Percentiles rank a stretch among this genome's conserved stretches.
Evolutionary conservation across 2,888 invertebrate species (phyloP).

Genomic region (Ichneumoninae sp.): DNA sequence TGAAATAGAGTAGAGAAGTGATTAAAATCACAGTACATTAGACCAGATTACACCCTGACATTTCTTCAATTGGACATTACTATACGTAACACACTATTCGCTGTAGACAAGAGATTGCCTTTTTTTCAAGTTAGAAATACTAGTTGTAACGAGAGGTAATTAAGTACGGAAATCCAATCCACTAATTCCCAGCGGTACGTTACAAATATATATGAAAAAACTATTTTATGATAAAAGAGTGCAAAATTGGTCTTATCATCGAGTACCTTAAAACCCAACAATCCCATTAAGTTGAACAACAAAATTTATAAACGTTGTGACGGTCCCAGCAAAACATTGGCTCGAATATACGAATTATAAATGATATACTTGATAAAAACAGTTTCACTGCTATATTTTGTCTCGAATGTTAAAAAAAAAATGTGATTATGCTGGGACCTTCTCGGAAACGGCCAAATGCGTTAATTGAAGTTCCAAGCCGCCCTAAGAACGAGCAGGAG

Average conservation of each 20-base stretch:
- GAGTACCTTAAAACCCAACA: constrained; percentile 43
- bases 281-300: constrained; percentile 29
- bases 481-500: constrained; percentile 60
- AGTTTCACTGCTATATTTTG: neutral
- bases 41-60: constrained; percentile 8
- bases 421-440: constrained; percentile 49
- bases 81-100: neutral
- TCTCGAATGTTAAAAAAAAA: neutral
- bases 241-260: constrained; percentile 12
- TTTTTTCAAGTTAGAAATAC: neutral
- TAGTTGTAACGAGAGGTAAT: constrained; percentile 5
- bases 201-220: constrained; percentile 2
- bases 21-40: constrained; percentile 1
- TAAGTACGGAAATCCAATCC: constrained; percentile 27
- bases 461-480: constrained; percentile 60
- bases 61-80: neutral
- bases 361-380: neutral
- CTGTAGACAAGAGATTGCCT: neutral
- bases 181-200: constrained; percentile 28
- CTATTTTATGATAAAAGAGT: constrained; percentile 12
- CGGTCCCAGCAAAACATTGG: constrained; percentile 48
- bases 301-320: constrained; percentile 30
- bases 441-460: constrained; percentile 44
- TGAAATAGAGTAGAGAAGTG: constrained; percentile 10
- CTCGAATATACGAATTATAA: neutral